Percentiles rank a stretch among this genome's conserved stretches.
phyloP scores from a whole-genome alignment of 1,140 invertebrate species.

The Epicauta chinensis region DNA sequence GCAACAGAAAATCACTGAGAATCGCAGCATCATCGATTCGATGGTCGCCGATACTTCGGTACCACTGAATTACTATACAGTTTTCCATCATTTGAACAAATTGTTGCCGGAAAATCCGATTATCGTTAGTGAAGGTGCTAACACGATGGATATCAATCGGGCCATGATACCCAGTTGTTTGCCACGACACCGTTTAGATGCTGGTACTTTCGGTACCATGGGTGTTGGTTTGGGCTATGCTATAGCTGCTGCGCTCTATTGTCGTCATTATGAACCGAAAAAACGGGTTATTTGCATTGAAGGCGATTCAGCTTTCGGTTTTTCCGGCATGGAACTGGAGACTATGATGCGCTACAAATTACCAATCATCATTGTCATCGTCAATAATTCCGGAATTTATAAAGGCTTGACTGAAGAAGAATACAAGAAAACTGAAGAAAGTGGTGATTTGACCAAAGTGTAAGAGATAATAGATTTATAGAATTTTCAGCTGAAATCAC shows the following conservation, averaged over 20 bases:
- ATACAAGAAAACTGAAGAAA: conserved; percentile 61
- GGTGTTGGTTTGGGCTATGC: conserved; percentile 84
- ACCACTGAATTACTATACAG: conserved; percentile 91
- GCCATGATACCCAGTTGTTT: conserved; percentile 76
- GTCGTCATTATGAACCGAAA: conserved; percentile 67
- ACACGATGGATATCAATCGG: conserved; percentile 97
- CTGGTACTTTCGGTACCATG: conserved; percentile 96
- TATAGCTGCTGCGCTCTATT: conserved; percentile 86
- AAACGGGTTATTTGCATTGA: conserved; percentile 84
- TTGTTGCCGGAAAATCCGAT: conserved; percentile 74
- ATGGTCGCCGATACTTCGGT: conserved; percentile 56
- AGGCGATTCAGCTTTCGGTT: conserved; percentile 95
- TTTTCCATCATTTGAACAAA: conserved; percentile 74
- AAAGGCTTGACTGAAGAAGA: conserved; percentile 73
- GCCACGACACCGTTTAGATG: conserved; percentile 80
- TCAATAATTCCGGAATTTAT: conserved; percentile 96
- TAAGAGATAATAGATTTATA: conserved; percentile 46
- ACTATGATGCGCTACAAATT: conserved; percentile 92
- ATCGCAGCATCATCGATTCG: conserved; percentile 2
- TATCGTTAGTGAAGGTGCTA: conserved; percentile 94
- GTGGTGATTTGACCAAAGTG: conserved; percentile 59
- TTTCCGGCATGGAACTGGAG: conserved; percentile 97
- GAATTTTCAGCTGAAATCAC: conserved; percentile 13
- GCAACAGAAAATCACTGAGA: conserved; percentile 40
- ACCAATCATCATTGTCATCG: conserved; percentile 83